phyloP scores from a whole-genome alignment of 1,140 invertebrate genomes.

The Capitella teleta region DNA sequence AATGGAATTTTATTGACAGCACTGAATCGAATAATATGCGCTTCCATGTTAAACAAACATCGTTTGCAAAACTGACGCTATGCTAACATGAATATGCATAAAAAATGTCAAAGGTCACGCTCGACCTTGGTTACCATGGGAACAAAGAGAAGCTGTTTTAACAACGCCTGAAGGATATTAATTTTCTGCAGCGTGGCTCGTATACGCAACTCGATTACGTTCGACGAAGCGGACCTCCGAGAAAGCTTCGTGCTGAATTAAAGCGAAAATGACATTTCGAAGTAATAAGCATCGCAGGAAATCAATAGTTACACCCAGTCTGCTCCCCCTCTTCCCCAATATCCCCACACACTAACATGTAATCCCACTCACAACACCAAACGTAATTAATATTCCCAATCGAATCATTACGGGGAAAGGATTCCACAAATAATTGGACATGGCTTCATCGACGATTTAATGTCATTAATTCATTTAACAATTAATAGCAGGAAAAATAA shows the following conservation, averaged over 20 bases:
- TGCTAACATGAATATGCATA: neutral
- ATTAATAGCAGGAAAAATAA: neutral
- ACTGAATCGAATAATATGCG: neutral
- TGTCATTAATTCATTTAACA: neutral
- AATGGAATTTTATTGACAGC: neutral
- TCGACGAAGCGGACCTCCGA: neutral
- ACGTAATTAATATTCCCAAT: neutral
- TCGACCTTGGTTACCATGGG: too few relatives aligned
- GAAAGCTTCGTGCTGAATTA: neutral
- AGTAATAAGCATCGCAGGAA: neutral
- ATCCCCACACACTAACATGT: neutral
- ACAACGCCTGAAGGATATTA: neutral
- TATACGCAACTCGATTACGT: neutral
- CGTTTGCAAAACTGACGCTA: neutral
- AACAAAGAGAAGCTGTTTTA: too few relatives aligned
- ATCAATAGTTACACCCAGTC: neutral
- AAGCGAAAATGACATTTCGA: neutral
- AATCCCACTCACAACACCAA: neutral
- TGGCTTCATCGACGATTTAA: neutral
- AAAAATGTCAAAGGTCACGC: neutral
- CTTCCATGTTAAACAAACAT: neutral
- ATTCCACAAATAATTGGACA: neutral
- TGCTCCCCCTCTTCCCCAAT: neutral
- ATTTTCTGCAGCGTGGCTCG: neutral
- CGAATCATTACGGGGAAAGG: neutral